These are phyloP conservation scores for Upupa epops DNA, from an alignment of 2,113 vertebrate species.

Conservation along the genomic window DNA sequence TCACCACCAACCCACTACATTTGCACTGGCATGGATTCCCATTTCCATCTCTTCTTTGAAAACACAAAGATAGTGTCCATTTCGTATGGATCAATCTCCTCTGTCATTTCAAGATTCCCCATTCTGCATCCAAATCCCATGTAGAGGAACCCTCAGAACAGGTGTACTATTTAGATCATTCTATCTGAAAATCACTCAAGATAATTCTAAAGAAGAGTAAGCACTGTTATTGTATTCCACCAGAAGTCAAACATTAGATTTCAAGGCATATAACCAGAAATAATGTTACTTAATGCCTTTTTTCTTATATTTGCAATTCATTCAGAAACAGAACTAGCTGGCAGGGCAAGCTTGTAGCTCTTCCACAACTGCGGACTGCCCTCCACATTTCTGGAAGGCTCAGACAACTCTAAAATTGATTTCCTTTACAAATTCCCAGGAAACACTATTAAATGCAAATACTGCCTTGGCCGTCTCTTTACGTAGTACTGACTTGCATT, in stretches of 20 bases:
- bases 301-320: neutral
- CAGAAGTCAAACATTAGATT: neutral
- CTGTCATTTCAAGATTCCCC: too few species aligned
- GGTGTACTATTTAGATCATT: neutral
- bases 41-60: too few species aligned
- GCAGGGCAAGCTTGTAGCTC: neutral
- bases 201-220: neutral
- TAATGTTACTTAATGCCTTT: neutral
- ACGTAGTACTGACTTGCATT: neutral
- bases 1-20: too few species aligned
- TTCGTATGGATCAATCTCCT: too few species aligned
- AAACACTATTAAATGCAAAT: neutral
- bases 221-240: neutral
- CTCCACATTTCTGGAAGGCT: neutral
- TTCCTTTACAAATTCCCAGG: neutral
- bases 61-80: too few species aligned
- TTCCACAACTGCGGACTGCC: neutral
- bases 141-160: neutral
- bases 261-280: neutral
- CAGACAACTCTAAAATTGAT: neutral
- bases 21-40: too few species aligned
- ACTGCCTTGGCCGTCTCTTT: neutral
- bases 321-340: neutral
- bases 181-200: neutral
- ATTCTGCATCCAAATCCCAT: too few species aligned